Evolutionary conservation across 2,113 vertebrate genomes (phyloP).

Genomic region (Leucosticte australis): DNA sequence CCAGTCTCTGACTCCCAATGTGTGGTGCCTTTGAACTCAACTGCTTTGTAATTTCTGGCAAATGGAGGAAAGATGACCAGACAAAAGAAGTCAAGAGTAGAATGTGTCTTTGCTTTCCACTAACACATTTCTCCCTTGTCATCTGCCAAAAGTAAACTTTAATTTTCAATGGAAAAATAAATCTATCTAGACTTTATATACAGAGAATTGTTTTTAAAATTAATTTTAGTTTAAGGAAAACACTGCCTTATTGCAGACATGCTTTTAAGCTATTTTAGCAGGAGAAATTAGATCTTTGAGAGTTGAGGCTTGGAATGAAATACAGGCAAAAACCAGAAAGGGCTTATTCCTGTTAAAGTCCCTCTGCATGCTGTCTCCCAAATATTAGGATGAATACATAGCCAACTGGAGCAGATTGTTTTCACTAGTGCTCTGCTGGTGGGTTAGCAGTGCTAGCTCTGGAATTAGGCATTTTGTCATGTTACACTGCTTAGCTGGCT

Average conservation of each 20-base stretch:
- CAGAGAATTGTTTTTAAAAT: not conserved
- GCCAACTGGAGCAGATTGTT: not conserved
- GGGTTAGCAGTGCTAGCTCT: not conserved
- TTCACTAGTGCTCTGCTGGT: not conserved
- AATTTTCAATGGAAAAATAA: constrained; percentile 41
- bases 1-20: not conserved
- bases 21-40: constrained; percentile 4
- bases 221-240: not conserved
- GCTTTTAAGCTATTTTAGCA: not conserved
- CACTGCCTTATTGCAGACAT: not conserved
- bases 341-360: not conserved
- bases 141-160: constrained; percentile 32
- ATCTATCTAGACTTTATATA: not conserved
- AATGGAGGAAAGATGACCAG: not conserved
- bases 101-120: constrained; percentile 5
- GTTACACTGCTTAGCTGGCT: not conserved
- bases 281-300: not conserved
- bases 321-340: not conserved
- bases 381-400: not conserved
- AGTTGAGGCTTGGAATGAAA: not conserved
- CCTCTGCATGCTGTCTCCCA: not conserved
- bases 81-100: constrained; percentile 3
- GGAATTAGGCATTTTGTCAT: not conserved
- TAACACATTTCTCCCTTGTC: not conserved
- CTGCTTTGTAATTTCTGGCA: constrained; percentile 32